Percentiles rank a stretch among this genome's conserved stretches.
Conservation (phyloP, 2,888 invertebrate genomes). For the Drosophila birchii region DNA sequence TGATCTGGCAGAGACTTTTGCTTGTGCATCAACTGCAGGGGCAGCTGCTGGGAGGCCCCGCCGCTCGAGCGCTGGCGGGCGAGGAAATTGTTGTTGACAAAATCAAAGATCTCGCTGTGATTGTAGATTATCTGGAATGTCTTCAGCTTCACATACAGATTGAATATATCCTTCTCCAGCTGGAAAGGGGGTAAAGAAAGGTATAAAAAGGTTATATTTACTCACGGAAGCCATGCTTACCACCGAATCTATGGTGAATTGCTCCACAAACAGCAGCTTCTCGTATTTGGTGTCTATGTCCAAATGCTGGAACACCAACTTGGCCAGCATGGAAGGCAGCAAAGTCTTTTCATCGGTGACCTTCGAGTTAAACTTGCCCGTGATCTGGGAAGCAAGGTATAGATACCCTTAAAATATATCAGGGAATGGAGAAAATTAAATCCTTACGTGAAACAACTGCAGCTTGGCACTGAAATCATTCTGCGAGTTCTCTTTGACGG, state of each 20-base stretch:
- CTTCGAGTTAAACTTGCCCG: slow-evolving; percentile 87
- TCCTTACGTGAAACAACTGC: slow-evolving; percentile 87
- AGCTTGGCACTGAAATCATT: slow-evolving; percentile 90
- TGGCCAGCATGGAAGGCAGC: slow-evolving; percentile 87
- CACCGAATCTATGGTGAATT: slow-evolving; percentile 87
- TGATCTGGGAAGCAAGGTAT: slow-evolving; percentile 84
- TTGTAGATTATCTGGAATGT: slow-evolving; percentile 89
- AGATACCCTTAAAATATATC: not conserved
- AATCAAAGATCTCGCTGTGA: slow-evolving; percentile 87
- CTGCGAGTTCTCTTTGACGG: slow-evolving; percentile 89
- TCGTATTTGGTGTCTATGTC: slow-evolving; percentile 87
- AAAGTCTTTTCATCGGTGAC: slow-evolving; percentile 82
- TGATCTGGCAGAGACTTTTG: slow-evolving; percentile 75
- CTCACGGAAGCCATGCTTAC: slow-evolving; percentile 50
- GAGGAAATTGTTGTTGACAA: slow-evolving; percentile 86
- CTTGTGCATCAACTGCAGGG: slow-evolving; percentile 69
- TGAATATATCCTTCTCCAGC: slow-evolving; percentile 87
- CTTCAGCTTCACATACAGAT: slow-evolving; percentile 89
- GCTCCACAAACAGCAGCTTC: slow-evolving; percentile 86
- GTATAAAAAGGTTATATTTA: too few species aligned
- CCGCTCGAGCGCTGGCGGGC: slow-evolving; percentile 82
- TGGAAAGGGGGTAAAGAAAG: slow-evolving; percentile 37
- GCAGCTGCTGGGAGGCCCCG: slow-evolving; percentile 19
- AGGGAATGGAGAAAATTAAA: not conserved
- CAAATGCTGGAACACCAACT: slow-evolving; percentile 88